These are phyloP conservation scores for Tetramorium alpestre DNA, from an alignment of 1,140 invertebrate genomes.

Conservation along the genomic window DNA sequence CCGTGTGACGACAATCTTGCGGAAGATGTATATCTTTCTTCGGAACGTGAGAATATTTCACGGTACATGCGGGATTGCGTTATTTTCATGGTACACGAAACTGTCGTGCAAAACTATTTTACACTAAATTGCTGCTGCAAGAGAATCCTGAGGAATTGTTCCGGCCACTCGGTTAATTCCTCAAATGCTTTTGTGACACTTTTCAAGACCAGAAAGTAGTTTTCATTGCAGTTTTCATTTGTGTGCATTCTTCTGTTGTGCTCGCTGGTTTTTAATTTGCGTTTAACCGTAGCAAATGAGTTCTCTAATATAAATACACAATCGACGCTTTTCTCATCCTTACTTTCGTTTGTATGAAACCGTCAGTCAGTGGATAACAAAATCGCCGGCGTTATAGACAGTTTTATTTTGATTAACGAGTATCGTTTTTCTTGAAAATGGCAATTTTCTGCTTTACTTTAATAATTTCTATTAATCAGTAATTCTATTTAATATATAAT, in stretches of 20 bases:
- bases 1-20: background rate
- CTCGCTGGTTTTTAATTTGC: constrained; percentile 12
- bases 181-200: constrained; percentile 43
- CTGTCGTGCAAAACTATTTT: constrained; percentile 46
- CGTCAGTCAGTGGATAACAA: constrained; percentile 30
- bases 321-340: background rate
- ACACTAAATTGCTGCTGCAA: constrained; percentile 38
- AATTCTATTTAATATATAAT: too few species aligned
- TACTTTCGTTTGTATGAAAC: background rate
- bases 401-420: background rate
- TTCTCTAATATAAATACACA: constrained; percentile 3
- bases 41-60: background rate
- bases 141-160: constrained; percentile 44
- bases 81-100: constrained; percentile 27
- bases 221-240: constrained; percentile 28
- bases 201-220: constrained; percentile 12
- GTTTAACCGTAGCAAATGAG: constrained; percentile 22
- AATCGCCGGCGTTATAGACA: constrained; percentile 20
- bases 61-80: background rate
- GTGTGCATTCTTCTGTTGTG: background rate
- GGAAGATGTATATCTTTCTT: background rate
- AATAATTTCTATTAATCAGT: background rate
- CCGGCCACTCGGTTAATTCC: constrained; percentile 44
- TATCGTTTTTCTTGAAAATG: background rate
- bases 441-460: background rate